These are phyloP conservation scores for Hypomecis punctinalis DNA, from an alignment of 2,888 invertebrate genomes.

Conservation along the genomic window DNA sequence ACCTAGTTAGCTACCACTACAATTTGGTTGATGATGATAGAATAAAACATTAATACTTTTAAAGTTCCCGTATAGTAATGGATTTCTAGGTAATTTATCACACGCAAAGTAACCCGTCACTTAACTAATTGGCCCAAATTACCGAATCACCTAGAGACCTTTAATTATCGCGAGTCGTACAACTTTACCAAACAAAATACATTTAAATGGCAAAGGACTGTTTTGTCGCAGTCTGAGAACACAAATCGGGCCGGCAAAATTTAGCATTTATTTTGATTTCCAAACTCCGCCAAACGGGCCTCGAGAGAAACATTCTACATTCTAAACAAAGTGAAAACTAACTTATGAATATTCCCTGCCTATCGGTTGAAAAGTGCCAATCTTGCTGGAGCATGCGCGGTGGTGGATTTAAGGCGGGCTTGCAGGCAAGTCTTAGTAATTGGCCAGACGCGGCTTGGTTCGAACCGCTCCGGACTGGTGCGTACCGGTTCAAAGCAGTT, in stretches of 20 bases:
- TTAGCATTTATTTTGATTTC: conserved; percentile 56
- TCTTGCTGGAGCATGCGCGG: conserved; percentile 73
- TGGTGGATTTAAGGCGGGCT: conserved; percentile 60
- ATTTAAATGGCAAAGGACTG: conserved; percentile 20
- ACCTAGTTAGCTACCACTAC: too few species aligned
- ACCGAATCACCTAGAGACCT: conserved; percentile 18
- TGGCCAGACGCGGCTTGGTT: conserved; percentile 69
- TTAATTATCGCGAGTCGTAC: conserved; percentile 17
- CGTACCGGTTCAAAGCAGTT: conserved; percentile 33
- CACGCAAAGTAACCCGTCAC: conserved; percentile 17
- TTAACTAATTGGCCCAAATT: conserved; percentile 22
- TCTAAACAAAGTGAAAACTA: conserved; percentile 76
- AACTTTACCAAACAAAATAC: conserved; percentile 22
- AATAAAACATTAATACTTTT: not conserved
- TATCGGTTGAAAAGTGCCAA: conserved; percentile 72
- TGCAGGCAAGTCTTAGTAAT: conserved; percentile 74
- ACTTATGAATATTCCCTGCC: conserved; percentile 76
- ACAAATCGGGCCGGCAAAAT: conserved; percentile 36
- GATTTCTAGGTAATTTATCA: conserved; percentile 8
- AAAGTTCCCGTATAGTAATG: conserved; percentile 3
- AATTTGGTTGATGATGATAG: too few species aligned
- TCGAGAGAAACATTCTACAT: conserved; percentile 67
- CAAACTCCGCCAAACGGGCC: conserved; percentile 46
- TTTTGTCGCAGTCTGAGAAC: conserved; percentile 28
- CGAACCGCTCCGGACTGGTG: conserved; percentile 50